Conservation (phyloP, 2,888 invertebrate genomes). For the Stenchaetothrips biformis region DNA sequence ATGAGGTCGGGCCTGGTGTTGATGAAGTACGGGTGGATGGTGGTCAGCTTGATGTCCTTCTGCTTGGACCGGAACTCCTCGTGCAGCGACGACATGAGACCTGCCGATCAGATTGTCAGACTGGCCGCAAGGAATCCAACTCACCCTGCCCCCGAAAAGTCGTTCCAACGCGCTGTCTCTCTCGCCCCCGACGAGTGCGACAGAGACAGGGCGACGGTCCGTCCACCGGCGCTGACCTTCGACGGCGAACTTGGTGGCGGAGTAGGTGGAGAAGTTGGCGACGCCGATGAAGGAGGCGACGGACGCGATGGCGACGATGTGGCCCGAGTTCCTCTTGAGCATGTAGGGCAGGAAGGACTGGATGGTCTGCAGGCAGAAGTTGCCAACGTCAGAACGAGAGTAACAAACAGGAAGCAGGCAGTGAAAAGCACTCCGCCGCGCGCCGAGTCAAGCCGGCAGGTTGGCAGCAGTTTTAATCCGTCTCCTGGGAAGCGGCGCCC, state of each 20-base stretch:
- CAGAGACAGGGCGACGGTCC: neutral
- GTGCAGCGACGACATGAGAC: conserved; percentile 45
- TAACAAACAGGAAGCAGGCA: neutral
- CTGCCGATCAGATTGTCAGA: conserved; percentile 36
- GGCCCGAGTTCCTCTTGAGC: conserved; percentile 47
- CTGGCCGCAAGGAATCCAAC: neutral
- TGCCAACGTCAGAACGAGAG: neutral
- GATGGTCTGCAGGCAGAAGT: conserved; percentile 43
- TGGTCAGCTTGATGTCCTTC: conserved; percentile 39
- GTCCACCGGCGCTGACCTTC: conserved; percentile 40
- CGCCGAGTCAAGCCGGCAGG: no score
- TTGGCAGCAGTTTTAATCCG: no score
- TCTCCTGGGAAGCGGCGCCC: no score
- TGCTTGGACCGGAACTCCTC: conserved; percentile 46
- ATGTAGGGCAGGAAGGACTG: conserved; percentile 48
- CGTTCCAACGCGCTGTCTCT: neutral
- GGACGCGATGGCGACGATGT: conserved; percentile 49
- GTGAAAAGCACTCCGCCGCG: neutral
- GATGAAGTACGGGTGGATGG: conserved; percentile 48
- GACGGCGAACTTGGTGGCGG: conserved; percentile 49
- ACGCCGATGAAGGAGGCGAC: conserved; percentile 44
- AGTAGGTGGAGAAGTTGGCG: conserved; percentile 46
- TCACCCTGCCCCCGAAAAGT: neutral
- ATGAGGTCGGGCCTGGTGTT: conserved; percentile 37
- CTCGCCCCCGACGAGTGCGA: neutral